phyloP scores from a whole-genome alignment of 2,113 vertebrate genomes.

The Coptodon bakossiorum region DNA sequence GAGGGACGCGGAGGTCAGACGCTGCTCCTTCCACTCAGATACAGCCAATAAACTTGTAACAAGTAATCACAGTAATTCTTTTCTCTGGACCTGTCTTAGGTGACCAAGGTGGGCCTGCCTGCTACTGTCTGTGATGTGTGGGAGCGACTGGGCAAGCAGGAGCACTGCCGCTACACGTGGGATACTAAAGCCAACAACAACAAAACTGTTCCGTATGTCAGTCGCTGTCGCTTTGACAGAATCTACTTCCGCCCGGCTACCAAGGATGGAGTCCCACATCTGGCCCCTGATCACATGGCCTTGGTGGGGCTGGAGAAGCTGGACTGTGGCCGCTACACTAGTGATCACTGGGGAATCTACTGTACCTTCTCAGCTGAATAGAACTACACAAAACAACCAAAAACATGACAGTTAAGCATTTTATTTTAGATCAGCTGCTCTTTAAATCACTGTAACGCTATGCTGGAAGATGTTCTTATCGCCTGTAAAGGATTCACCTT shows the following conservation, averaged over 20 bases:
- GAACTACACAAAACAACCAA: background rate
- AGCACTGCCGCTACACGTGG: background rate
- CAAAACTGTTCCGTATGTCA: fast-evolving
- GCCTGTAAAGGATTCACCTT: no score
- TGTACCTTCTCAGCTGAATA: slow-evolving; percentile 72
- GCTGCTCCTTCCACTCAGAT: background rate
- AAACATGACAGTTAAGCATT: background rate
- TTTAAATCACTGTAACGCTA: no score
- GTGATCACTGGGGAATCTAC: slow-evolving; percentile 95
- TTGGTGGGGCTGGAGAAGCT: background rate
- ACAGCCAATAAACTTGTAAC: background rate
- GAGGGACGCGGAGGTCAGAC: slow-evolving; percentile 82
- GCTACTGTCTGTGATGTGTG: background rate
- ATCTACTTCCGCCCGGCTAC: fast-evolving
- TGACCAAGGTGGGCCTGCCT: background rate
- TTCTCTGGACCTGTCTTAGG: background rate
- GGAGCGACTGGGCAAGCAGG: background rate
- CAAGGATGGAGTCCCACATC: fast-evolving
- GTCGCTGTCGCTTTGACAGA: background rate
- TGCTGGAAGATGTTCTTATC: no score
- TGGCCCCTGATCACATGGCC: background rate
- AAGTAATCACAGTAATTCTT: fast-evolving
- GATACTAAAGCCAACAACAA: background rate
- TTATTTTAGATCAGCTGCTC: background rate
- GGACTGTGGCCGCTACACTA: slow-evolving; percentile 73